Percentiles rank a stretch among this genome's conserved stretches.
phyloP scores from a whole-genome alignment of 2,113 vertebrate genomes.

The Tichodroma muraria region DNA sequence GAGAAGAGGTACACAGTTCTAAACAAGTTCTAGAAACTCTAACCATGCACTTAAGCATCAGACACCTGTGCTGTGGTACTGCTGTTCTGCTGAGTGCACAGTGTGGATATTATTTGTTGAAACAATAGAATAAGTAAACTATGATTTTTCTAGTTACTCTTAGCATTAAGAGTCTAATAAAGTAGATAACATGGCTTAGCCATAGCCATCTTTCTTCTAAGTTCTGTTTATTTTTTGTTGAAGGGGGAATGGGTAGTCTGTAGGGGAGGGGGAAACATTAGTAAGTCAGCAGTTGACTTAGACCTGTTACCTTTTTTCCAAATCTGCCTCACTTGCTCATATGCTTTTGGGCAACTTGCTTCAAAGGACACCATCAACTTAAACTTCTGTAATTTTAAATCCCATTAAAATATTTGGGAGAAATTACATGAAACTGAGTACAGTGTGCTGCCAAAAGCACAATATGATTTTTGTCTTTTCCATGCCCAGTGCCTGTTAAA shows the following conservation, averaged over 20 bases:
- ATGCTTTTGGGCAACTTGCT: not conserved
- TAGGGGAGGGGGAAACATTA: conserved; percentile 16
- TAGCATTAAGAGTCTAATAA: not conserved
- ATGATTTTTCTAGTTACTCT: not conserved
- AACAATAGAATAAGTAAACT: not conserved
- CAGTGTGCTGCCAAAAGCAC: not conserved
- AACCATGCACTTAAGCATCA: conserved; percentile 41
- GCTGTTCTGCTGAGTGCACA: conserved; percentile 34
- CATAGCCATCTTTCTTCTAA: not conserved
- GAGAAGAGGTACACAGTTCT: conserved; percentile 81
- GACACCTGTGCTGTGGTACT: conserved; percentile 9
- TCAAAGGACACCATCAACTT: conserved; percentile 60
- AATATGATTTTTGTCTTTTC: not conserved
- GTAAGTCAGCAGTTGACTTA: not conserved
- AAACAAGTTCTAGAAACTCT: conserved; percentile 51
- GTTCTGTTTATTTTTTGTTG: not conserved
- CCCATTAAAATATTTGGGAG: not conserved
- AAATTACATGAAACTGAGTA: not conserved
- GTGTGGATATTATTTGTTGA: not conserved
- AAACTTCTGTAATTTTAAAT: not conserved
- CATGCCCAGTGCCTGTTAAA: not conserved
- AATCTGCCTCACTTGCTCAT: not conserved
- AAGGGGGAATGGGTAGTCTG: not conserved
- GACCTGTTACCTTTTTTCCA: not conserved
- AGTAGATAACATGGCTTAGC: not conserved